Percentiles rank a stretch among this genome's conserved stretches.
Conservation (phyloP, 2,113 vertebrate species). For the Aplodontia rufa region DNA sequence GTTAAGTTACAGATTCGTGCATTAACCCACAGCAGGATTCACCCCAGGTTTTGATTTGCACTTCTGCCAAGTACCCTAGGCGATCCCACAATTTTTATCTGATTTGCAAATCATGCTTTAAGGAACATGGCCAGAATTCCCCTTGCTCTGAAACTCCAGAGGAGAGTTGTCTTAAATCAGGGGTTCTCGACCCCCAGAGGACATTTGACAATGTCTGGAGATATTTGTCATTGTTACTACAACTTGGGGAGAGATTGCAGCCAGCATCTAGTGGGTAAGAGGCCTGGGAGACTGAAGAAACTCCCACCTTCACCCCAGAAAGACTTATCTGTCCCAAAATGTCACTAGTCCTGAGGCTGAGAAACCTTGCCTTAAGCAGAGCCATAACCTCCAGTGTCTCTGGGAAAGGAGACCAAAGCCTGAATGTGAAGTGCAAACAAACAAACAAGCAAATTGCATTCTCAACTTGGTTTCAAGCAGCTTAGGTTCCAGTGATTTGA, state of each 20-base stretch:
- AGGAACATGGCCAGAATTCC: background rate
- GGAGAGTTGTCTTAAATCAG: background rate
- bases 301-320: background rate
- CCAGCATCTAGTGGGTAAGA: background rate
- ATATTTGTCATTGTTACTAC: background rate
- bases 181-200: background rate
- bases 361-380: background rate
- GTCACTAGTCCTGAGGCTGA: background rate
- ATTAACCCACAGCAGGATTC: background rate
- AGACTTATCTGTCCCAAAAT: background rate
- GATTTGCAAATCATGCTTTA: background rate
- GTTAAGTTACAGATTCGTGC: background rate
- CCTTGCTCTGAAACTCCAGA: background rate
- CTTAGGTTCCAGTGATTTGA: background rate
- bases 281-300: background rate
- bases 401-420: background rate
- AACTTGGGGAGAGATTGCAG: background rate
- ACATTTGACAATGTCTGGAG: background rate
- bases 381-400: background rate
- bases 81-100: background rate
- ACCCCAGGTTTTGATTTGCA: background rate
- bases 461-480: background rate
- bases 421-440: background rate
- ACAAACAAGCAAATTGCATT: background rate
- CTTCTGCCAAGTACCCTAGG: background rate